A percentile compares a stretch with the other conserved stretches of the same genome.
phyloP scores from a whole-genome alignment of 2,113 vertebrate genomes.

The Brachyistius frenatus region DNA sequence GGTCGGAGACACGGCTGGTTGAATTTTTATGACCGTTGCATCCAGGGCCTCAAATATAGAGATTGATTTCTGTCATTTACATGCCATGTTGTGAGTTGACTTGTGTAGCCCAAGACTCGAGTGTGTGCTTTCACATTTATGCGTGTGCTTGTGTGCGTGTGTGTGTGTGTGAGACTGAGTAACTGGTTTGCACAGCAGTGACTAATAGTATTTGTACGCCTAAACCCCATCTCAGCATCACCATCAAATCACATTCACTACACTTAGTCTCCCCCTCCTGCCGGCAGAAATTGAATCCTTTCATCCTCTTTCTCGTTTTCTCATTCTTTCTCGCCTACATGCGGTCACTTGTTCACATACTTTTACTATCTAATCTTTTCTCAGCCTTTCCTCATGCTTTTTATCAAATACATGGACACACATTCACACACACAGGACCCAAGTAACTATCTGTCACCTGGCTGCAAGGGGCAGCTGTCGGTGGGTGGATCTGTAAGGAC shows the following conservation, averaged over 20 bases:
- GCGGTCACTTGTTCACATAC: constrained; percentile 68
- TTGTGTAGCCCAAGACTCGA: constrained; percentile 10
- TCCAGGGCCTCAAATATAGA: constrained; percentile 37
- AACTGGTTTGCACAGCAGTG: constrained; percentile 76
- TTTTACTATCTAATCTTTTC: constrained; percentile 70
- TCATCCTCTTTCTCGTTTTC: constrained; percentile 50
- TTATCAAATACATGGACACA: constrained; percentile 53
- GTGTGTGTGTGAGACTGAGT: constrained; percentile 37
- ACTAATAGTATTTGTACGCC: constrained; percentile 82
- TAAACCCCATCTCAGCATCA: constrained; percentile 74
- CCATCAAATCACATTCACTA: constrained; percentile 80
- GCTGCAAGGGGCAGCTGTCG: constrained; percentile 48
- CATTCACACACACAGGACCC: constrained; percentile 16
- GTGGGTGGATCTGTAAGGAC: constrained; percentile 60
- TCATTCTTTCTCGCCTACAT: constrained; percentile 21
- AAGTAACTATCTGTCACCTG: constrained; percentile 63
- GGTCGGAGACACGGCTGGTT: constrained; percentile 39
- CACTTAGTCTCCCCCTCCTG: constrained; percentile 65
- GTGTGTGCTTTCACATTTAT: background rate
- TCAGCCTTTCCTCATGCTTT: constrained; percentile 29
- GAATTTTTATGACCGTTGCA: constrained; percentile 36
- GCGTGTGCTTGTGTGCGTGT: constrained; percentile 23
- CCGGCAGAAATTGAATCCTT: constrained; percentile 68
- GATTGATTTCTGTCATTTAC: constrained; percentile 53
- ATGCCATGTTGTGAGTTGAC: constrained; percentile 40